phyloP scores from a whole-genome alignment of 2,797 vertebrate genomes.

The Garrulus glandarius region DNA sequence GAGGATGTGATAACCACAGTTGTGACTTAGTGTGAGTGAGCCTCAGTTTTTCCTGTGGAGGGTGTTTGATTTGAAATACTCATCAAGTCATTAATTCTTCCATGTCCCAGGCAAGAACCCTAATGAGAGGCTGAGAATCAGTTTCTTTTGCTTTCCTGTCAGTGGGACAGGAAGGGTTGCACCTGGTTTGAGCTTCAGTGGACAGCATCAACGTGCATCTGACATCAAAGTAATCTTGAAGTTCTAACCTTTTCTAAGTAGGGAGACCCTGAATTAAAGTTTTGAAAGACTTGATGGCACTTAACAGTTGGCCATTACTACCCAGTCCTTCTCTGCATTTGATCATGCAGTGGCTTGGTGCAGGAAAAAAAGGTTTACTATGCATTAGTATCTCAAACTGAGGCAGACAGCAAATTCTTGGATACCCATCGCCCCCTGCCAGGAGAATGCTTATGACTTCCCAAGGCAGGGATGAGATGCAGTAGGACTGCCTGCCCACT shows the following conservation, averaged over 20 bases:
- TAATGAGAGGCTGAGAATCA: not conserved
- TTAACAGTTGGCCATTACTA: not conserved
- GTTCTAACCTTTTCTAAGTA: not conserved
- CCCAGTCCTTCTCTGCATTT: not conserved
- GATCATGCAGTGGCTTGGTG: not conserved
- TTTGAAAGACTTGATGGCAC: not conserved
- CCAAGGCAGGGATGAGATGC: not conserved
- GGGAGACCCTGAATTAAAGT: not conserved
- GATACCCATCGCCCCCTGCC: not conserved
- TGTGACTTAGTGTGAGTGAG: not conserved
- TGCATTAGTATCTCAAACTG: not conserved
- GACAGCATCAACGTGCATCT: not conserved
- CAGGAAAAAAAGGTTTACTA: not conserved
- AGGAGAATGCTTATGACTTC: not conserved
- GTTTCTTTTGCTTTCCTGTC: not conserved
- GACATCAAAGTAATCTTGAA: not conserved
- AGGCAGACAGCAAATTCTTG: not conserved
- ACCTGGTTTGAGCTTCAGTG: not conserved
- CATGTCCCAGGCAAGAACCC: not conserved
- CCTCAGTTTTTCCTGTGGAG: not conserved
- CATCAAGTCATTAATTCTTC: not conserved
- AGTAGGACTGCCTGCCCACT: not conserved
- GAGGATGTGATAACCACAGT: not conserved
- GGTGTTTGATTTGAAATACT: not conserved
- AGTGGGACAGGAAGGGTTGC: not conserved